Percentiles rank a stretch among this genome's conserved stretches.
Conservation (phyloP, 1,140 invertebrate species). For the Hesperophylax magnus region DNA sequence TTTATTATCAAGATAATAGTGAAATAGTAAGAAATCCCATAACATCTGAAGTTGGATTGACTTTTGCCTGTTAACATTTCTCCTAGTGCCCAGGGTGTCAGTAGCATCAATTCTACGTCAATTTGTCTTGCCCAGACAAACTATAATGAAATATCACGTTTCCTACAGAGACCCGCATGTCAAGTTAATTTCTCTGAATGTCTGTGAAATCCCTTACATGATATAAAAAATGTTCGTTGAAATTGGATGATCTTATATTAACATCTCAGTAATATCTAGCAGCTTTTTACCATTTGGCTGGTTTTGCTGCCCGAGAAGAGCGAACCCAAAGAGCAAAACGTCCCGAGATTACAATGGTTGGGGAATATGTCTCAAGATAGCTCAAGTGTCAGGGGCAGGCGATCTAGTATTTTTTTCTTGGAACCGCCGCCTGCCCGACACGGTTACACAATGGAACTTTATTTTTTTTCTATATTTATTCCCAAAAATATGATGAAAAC, state of each 20-base stretch:
- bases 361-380: slow-evolving; percentile 2
- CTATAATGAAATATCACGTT: slow-evolving; percentile 39
- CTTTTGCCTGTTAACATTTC: neutral
- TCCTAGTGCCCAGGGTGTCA: neutral
- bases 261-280: neutral
- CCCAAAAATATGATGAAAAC: neutral
- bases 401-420: slow-evolving; percentile 12
- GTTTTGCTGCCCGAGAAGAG: neutral
- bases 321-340: neutral
- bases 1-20: no score
- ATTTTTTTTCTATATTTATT: neutral
- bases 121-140: slow-evolving; percentile 12
- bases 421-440: neutral
- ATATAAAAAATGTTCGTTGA: no score
- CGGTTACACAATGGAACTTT: neutral
- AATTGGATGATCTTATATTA: neutral
- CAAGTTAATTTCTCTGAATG: neutral
- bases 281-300: neutral
- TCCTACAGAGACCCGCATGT: slow-evolving; percentile 8
- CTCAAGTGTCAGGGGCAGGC: slow-evolving; percentile 17
- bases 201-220: no score
- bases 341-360: slow-evolving; percentile 5
- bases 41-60: neutral
- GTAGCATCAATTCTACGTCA: slow-evolving; percentile 7
- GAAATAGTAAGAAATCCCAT: no score